Percentiles rank a stretch among this genome's conserved stretches.
Conservation (phyloP, 2,113 vertebrate genomes). For the Engystomops pustulosus region DNA sequence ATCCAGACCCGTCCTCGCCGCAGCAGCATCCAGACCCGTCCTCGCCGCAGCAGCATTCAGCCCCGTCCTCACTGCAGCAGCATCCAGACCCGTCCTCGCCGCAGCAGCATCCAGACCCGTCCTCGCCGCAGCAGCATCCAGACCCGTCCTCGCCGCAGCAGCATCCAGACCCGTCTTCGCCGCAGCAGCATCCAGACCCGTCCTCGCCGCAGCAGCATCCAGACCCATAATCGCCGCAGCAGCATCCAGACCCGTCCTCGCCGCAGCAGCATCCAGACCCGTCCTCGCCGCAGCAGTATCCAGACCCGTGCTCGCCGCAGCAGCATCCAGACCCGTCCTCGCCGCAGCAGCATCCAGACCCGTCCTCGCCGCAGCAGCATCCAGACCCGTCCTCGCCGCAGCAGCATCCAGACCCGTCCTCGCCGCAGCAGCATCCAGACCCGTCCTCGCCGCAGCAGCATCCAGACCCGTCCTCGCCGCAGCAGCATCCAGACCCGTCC, state of each 20-base stretch:
- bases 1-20: too few species aligned
- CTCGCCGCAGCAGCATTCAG: not conserved
- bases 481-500: too few species aligned
- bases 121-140: not conserved
- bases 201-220: not conserved
- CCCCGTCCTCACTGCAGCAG: too few species aligned
- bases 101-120: too few species aligned
- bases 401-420: not conserved
- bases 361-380: not conserved
- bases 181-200: not conserved
- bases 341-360: not conserved
- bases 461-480: not conserved
- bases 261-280: not conserved
- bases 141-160: not conserved
- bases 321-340: too few species aligned
- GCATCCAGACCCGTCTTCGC: too few species aligned
- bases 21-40: not conserved
- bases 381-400: too few species aligned
- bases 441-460: not conserved
- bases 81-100: not conserved
- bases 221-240: too few species aligned
- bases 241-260: not conserved
- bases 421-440: not conserved
- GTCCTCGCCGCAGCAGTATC: not conserved
- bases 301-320: not conserved